Base-by-base conservation (phyloP, 2,888 invertebrate genomes). In the Netelia inedita region DNA sequence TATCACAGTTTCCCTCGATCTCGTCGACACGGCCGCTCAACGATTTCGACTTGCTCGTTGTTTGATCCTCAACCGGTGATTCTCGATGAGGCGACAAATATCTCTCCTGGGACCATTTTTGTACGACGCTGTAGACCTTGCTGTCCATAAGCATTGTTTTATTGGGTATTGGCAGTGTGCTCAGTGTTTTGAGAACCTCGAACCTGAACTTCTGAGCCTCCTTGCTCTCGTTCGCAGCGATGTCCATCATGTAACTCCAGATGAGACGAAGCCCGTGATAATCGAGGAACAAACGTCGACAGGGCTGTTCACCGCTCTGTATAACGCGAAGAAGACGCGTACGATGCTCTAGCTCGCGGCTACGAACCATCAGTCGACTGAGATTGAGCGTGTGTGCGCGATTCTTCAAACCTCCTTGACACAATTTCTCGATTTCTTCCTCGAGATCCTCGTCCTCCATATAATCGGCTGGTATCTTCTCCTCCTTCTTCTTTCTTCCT, bases 91-190 rank as follows among this genome's bases (percentile, higher is more conserved):
- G 89, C 41, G 92, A 92, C 14, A 88, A 81, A 82, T 90, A 92
- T 46, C 90, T 85, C 50, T 91, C 89, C 74, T 94, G 95, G 2
- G 97, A 95, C 98, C 99, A 99, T 88, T 96, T 96, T 92, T 98
- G 96, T 21, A 99, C 97, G 14, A 97, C 96, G 35, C 96, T 95
- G 90, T 98, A 95, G 87, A 99, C 97, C 90, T 98, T 98, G 90
- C 98, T 98, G 92, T 99, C 99, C 90, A 97, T 97, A 9, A 99
- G 95, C 95, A 98, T 97, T 0, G 98, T 98, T 94, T 98, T 98
- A 94, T 99, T 98, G 1, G 97, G 97, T 87, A 99, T 98, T 10
- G 99, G 99, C 87, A 99, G 95, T 23, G 96, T 96, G 87, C 96
- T 96, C 81, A 99, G 94, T 0, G 98, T 97, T 90, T 96, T 96